Conservation (phyloP, 2,888 invertebrate species). For the Atherix ibis region DNA sequence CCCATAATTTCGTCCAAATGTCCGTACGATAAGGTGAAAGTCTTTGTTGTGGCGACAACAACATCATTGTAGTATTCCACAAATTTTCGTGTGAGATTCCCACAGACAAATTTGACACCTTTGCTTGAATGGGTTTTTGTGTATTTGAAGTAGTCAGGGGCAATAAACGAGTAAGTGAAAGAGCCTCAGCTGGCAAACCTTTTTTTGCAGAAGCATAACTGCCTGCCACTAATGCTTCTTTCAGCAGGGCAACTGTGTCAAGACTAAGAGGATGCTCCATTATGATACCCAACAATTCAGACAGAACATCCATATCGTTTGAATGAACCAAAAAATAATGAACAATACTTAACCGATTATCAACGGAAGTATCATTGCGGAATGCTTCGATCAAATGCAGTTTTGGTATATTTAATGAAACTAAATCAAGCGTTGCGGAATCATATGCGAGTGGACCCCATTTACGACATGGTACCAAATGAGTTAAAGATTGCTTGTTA, state of each 20-base stretch:
- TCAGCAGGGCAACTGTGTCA: slow-evolving; percentile 42
- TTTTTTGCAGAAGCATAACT: slow-evolving; percentile 56
- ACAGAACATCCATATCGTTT: slow-evolving; percentile 55
- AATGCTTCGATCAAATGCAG: slow-evolving; percentile 52
- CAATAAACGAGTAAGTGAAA: slow-evolving; percentile 48
- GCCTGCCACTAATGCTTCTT: slow-evolving; percentile 66
- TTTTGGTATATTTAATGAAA: slow-evolving; percentile 48
- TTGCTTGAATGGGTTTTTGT: slow-evolving; percentile 28
- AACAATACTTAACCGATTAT: slow-evolving; percentile 62
- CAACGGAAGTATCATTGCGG: slow-evolving; percentile 46
- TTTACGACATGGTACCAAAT: slow-evolving; percentile 44
- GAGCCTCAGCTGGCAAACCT: slow-evolving; percentile 54
- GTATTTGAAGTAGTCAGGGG: slow-evolving; percentile 46
- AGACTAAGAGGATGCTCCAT: slow-evolving; percentile 44
- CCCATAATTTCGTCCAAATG: slow-evolving; percentile 72
- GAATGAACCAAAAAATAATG: slow-evolving; percentile 70
- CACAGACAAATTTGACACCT: slow-evolving; percentile 37
- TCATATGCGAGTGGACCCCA: slow-evolving; percentile 36
- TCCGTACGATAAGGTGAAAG: slow-evolving; percentile 68
- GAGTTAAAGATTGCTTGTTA: slow-evolving; percentile 35
- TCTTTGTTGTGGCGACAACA: slow-evolving; percentile 68
- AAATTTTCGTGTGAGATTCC: slow-evolving; percentile 57
- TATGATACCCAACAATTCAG: slow-evolving; percentile 49
- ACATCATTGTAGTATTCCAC: slow-evolving; percentile 69
- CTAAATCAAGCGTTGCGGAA: slow-evolving; percentile 53